Evolutionary conservation across 2,113 vertebrate genomes (phyloP).

Genomic region (Anser brachyrhynchus): DNA sequence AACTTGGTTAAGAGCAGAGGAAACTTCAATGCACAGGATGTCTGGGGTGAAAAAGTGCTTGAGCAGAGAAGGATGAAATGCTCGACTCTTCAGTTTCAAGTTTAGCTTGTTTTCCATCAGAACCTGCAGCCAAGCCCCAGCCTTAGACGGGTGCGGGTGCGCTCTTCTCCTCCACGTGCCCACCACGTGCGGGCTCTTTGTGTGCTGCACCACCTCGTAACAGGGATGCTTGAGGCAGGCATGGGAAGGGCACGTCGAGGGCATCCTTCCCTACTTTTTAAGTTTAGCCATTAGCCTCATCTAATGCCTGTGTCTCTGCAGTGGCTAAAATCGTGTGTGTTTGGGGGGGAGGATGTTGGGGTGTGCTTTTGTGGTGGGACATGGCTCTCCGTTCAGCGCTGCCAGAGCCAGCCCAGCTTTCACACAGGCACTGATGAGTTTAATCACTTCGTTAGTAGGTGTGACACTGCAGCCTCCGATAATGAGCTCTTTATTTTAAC

Average conservation of each 20-base stretch:
- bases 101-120: not conserved
- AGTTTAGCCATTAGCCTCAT: not conserved
- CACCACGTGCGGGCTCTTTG: not conserved
- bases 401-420: constrained; percentile 12
- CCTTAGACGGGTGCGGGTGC: not conserved
- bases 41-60: not conserved
- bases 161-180: not conserved
- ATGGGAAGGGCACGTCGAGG: not conserved
- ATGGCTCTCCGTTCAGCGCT: not conserved
- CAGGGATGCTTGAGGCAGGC: not conserved
- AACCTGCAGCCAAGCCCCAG: not conserved
- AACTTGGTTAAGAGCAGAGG: not conserved
- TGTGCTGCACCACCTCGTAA: not conserved
- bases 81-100: not conserved
- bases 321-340: not conserved
- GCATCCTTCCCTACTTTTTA: not conserved
- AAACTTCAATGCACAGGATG: not conserved
- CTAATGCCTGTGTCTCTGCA: rapidly evolving
- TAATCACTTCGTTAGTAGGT: constrained; percentile 66
- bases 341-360: no score
- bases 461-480: constrained; percentile 33
- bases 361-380: not conserved
- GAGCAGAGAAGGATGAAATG: not conserved
- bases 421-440: constrained; percentile 35
- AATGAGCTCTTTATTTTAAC: constrained; percentile 60